phyloP scores from a whole-genome alignment of 2,113 vertebrate species.

The Channa argus region DNA sequence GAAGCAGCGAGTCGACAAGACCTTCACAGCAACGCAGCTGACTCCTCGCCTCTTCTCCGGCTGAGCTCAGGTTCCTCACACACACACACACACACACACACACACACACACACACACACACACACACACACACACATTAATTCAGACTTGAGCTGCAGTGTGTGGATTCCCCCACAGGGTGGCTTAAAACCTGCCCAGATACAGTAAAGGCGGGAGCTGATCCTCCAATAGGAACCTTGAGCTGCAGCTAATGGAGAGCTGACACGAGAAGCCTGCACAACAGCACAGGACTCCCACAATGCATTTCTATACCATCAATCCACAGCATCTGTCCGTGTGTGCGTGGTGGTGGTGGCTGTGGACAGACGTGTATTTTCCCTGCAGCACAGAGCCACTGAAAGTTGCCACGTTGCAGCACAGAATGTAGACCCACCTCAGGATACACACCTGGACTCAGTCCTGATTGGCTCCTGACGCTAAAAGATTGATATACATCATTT shows the following conservation, averaged over 20 bases:
- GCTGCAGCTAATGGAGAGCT: slow-evolving; percentile 38
- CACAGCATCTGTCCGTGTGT: slow-evolving; percentile 14
- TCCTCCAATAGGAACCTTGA: slow-evolving; percentile 68
- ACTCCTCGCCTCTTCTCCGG: slow-evolving; percentile 94
- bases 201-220: slow-evolving; percentile 56
- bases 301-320: slow-evolving; percentile 63
- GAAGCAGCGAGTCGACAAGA: slow-evolving; percentile 93
- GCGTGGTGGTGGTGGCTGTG: slow-evolving; percentile 11
- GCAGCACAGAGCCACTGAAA: no score
- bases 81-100: slow-evolving; percentile 5
- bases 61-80: slow-evolving; percentile 94
- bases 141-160: slow-evolving; percentile 56
- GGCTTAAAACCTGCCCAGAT: slow-evolving; percentile 74
- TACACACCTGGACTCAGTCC: slow-evolving; percentile 1
- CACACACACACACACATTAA: slow-evolving; percentile 32
- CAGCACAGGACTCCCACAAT: slow-evolving; percentile 60
- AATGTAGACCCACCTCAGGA: neutral
- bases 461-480: slow-evolving; percentile 7
- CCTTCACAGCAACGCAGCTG: slow-evolving; percentile 96
- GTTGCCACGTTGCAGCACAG: no score
- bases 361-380: neutral
- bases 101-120: slow-evolving; percentile 24
- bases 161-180: slow-evolving; percentile 62
- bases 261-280: slow-evolving; percentile 52
- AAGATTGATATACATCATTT: neutral